Conservation (phyloP, 92 coral and sea anemone genomes). For the Bergia puertoricense region DNA sequence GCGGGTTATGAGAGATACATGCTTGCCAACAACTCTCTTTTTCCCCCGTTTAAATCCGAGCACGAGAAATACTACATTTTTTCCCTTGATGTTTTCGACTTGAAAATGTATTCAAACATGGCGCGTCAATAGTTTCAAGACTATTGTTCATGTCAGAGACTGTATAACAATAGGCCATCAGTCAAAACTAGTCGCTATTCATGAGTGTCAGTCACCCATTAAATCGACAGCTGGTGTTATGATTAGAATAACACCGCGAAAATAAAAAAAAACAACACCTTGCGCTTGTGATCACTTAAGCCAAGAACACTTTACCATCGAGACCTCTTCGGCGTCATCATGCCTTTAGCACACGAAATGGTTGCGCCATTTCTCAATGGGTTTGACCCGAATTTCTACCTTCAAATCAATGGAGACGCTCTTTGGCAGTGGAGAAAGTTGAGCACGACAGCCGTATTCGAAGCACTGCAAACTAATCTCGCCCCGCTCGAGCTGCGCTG, state of each 20-base stretch:
- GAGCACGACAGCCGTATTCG: too few species aligned
- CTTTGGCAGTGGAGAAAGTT: too few species aligned
- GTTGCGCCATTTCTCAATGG: too few species aligned
- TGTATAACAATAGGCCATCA: constrained; percentile 17
- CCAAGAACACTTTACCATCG: too few species aligned
- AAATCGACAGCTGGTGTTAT: constrained; percentile 11
- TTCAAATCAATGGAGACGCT: too few species aligned
- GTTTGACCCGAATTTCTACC: too few species aligned
- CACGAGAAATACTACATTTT: constrained; percentile 8
- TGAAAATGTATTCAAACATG: constrained; percentile 3
- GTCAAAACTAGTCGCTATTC: neutral
- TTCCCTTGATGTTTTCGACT: constrained; percentile 9
- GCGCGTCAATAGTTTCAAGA: neutral
- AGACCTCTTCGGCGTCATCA: too few species aligned
- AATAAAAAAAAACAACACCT: neutral
- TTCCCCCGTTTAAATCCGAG: constrained; percentile 22
- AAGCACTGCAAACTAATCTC: too few species aligned
- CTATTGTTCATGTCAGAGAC: too few species aligned
- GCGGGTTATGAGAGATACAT: constrained; percentile 18
- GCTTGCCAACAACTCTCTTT: constrained; percentile 8
- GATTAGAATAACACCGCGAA: neutral
- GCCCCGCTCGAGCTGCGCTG: too few species aligned
- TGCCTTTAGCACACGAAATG: too few species aligned
- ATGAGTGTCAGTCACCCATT: neutral
- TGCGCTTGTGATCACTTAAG: neutral